These are phyloP conservation scores for Achroia grisella DNA, from an alignment of 1,140 invertebrate species.

Conservation along the genomic window DNA sequence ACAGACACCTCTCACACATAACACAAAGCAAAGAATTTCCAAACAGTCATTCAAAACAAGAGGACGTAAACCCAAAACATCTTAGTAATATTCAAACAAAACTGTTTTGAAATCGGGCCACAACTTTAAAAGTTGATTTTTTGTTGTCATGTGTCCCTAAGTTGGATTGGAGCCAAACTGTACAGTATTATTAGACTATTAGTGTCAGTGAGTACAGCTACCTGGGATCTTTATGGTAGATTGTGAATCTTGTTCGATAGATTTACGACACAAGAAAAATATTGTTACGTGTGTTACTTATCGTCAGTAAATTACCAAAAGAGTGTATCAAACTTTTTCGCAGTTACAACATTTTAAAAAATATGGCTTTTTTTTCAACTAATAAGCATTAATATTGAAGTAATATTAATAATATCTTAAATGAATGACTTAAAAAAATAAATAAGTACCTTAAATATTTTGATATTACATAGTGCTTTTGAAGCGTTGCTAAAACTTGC, in stretches of 20 bases:
- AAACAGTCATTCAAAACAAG: conserved; percentile 3
- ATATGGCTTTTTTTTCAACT: too few species aligned
- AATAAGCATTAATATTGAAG: too few species aligned
- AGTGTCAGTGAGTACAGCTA: conserved; percentile 39
- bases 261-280: conserved; percentile 4
- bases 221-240: conserved; percentile 35
- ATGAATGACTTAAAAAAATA: too few species aligned
- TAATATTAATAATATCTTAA: too few species aligned
- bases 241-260: conserved; percentile 4
- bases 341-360: too few species aligned
- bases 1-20: too few species aligned
- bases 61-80: neutral
- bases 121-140: conserved; percentile 22
- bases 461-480: too few species aligned
- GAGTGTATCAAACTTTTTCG: too few species aligned
- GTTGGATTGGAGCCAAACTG: conserved; percentile 44
- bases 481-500: too few species aligned
- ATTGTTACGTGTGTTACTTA: too few species aligned
- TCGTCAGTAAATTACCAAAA: too few species aligned
- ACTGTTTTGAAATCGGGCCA: conserved; percentile 1
- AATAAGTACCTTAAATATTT: too few species aligned
- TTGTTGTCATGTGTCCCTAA: conserved; percentile 26
- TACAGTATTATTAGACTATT: conserved; percentile 60
- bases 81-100: neutral
- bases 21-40: neutral